These are phyloP conservation scores for Diloba caeruleocephala DNA, from an alignment of 2,888 invertebrate genomes.

Conservation along the genomic window DNA sequence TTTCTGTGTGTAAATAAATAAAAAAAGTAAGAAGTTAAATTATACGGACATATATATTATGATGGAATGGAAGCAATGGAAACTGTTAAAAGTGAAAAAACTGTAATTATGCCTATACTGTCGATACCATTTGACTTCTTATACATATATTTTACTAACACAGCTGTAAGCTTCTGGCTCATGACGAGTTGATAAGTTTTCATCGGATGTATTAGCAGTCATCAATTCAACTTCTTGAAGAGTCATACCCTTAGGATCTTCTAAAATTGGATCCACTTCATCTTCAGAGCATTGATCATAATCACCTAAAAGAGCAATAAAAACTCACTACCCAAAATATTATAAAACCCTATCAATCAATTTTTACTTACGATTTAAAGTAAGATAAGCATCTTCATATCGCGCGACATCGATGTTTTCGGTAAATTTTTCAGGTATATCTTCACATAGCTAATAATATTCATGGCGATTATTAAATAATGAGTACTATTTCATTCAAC, in stretches of 20 bases:
- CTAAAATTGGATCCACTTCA: conserved; percentile 69
- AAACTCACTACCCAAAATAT: not conserved
- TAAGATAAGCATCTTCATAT: conserved; percentile 73
- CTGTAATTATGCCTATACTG: not conserved
- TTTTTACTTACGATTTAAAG: conserved; percentile 75
- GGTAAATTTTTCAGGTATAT: conserved; percentile 31
- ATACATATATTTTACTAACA: conserved; percentile 37
- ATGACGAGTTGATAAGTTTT: conserved; percentile 42
- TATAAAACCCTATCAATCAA: not conserved
- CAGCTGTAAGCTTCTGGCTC: conserved; percentile 27
- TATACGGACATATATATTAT: no score
- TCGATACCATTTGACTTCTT: not conserved
- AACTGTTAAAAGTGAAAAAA: no score
- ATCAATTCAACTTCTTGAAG: conserved; percentile 79
- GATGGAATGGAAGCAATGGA: no score
- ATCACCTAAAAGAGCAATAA: conserved; percentile 65
- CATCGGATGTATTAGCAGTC: conserved; percentile 65
- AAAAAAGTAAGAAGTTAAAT: no score
- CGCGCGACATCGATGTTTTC: conserved; percentile 57
- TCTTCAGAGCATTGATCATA: conserved; percentile 81
- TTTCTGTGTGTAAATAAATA: no score
- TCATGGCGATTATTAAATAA: not conserved
- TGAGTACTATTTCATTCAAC: not conserved
- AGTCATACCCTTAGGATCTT: conserved; percentile 75
- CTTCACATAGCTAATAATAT: conserved; percentile 32